A percentile compares a stretch with the other conserved stretches of the same genome.
phyloP scores from a whole-genome alignment of 2,888 invertebrate genomes.

The Drosophila lutescens region DNA sequence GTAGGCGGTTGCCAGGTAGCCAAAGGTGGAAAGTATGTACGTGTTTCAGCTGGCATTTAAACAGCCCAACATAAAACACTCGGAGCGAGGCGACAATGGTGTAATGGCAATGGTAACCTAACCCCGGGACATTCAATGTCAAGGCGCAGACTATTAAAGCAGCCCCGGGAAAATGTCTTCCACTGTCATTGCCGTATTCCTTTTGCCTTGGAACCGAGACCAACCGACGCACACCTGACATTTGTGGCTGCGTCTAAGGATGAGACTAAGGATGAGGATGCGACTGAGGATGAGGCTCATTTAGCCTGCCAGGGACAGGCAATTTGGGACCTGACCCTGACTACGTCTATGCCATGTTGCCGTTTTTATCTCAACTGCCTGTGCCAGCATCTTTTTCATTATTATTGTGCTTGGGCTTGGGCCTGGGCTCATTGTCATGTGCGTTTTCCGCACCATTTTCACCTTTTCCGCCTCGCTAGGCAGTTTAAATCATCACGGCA shows the following conservation, averaged over 20 bases:
- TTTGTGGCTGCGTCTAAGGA: constrained; percentile 48
- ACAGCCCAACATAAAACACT: constrained; percentile 56
- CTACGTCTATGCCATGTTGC: constrained; percentile 37
- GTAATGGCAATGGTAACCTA: constrained; percentile 30
- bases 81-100: constrained; percentile 40
- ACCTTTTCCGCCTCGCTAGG: constrained; percentile 56
- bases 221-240: constrained; percentile 54
- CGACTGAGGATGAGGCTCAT: constrained; percentile 56
- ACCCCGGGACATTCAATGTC: constrained; percentile 68
- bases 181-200: constrained; percentile 33
- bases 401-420: neutral
- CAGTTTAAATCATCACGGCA: constrained; percentile 70
- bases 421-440: constrained; percentile 41
- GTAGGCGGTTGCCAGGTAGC: constrained; percentile 1
- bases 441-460: constrained; percentile 50
- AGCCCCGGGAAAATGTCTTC: constrained; percentile 39
- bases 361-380: constrained; percentile 50
- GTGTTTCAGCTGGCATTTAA: constrained; percentile 71
- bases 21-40: constrained; percentile 50
- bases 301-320: constrained; percentile 58
- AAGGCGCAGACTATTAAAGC: constrained; percentile 65
- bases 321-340: constrained; percentile 50
- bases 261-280: neutral
- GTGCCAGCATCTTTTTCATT: constrained; percentile 27
- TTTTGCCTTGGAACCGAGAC: constrained; percentile 16